Evolutionary conservation across 92 coral and sea anemone species (phyloP).

Genomic region (Muricea muricata): DNA sequence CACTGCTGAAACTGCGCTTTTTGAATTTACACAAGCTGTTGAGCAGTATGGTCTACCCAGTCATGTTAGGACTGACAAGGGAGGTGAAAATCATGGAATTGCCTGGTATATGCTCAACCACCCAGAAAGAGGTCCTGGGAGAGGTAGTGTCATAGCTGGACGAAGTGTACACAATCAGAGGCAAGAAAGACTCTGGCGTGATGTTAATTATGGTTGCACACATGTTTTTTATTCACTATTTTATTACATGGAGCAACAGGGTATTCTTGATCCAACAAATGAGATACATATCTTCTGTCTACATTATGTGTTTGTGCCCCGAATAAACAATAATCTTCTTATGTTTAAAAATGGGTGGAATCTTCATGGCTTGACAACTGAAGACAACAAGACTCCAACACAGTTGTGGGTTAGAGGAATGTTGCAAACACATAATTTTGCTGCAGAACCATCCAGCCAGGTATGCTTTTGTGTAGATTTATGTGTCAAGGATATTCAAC

Average conservation of each 20-base stretch:
- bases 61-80: no score
- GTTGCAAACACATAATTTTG: not conserved
- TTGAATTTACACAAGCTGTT: no score
- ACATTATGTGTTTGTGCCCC: slow-evolving; percentile 22
- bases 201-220: no score
- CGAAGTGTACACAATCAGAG: not conserved
- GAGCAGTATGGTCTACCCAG: no score
- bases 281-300: slow-evolving; percentile 15
- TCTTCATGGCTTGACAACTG: slow-evolving; percentile 1
- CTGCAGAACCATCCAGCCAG: not conserved
- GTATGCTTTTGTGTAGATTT: not conserved
- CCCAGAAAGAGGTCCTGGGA: slow-evolving; percentile 13
- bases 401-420: slow-evolving; percentile 4
- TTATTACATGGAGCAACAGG: slow-evolving; percentile 12
- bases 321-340: not conserved
- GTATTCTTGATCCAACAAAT: slow-evolving; percentile 1
- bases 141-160: slow-evolving; percentile 2
- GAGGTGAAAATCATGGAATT: no score
- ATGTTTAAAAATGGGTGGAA: slow-evolving; percentile 5
- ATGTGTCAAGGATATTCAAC: not conserved
- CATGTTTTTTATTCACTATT: slow-evolving; percentile 11
- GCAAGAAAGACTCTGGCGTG: no score
- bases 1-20: no score
- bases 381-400: no score
- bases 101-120: no score